A percentile compares a stretch with the other conserved stretches of the same genome.
These are phyloP conservation scores for Resseliella maxima DNA, from an alignment of 2,888 invertebrate species.

Conservation along the genomic window DNA sequence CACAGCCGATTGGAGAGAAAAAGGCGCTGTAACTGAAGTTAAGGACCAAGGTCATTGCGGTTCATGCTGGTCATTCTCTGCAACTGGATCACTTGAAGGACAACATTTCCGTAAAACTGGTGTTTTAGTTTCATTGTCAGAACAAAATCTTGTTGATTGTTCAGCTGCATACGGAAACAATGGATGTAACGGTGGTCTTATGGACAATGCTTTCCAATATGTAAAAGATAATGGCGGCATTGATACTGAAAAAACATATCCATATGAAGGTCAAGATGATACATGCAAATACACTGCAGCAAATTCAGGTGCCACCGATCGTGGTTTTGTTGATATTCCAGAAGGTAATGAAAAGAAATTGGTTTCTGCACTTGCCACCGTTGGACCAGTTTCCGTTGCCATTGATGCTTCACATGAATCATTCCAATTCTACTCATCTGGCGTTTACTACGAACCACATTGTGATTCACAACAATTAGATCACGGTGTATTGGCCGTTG, in stretches of 20 bases:
- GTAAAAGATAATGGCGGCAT: constrained; percentile 86
- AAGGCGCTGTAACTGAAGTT: constrained; percentile 87
- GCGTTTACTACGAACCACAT: constrained; percentile 57
- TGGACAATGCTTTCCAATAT: constrained; percentile 87
- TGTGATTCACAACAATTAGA: constrained; percentile 55
- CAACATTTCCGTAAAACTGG: constrained; percentile 88
- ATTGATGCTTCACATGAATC: constrained; percentile 57
- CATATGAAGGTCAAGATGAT: constrained; percentile 83
- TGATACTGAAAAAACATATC: constrained; percentile 89
- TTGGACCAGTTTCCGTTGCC: constrained; percentile 58
- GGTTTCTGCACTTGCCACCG: constrained; percentile 56
- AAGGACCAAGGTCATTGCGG: constrained; percentile 93
- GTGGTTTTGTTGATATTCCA: constrained; percentile 68
- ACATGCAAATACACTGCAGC: constrained; percentile 75
- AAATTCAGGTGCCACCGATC: constrained; percentile 81
- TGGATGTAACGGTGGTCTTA: constrained; percentile 75
- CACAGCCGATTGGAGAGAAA: constrained; percentile 83
- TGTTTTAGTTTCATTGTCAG: constrained; percentile 85
- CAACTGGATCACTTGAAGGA: constrained; percentile 91
- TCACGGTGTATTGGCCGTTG: constrained; percentile 58
- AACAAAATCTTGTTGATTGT: constrained; percentile 93
- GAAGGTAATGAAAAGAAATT: constrained; percentile 57
- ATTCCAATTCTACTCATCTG: constrained; percentile 57
- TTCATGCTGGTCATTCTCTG: constrained; percentile 93
- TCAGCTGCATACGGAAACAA: constrained; percentile 83